Percentiles rank a stretch among this genome's conserved stretches.
Evolutionary conservation across 2,113 vertebrate genomes (phyloP).

Genomic region (human (Homo sapiens)): GRCh38 chr21:21914501-21915000

Average conservation of each 20-base stretch:
- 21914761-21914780: constrained; percentile 32
- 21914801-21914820: background rate
- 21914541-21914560: background rate
- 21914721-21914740: background rate
- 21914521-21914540: constrained; percentile 9
- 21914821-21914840: background rate
- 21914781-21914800: background rate
- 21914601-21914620: constrained; percentile 43
- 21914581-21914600: constrained; percentile 27
- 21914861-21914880: constrained; percentile 24
- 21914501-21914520: background rate
- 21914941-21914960: background rate
- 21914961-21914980: background rate
- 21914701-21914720: constrained; percentile 42
- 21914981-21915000: background rate
- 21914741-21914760: background rate
- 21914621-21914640: constrained; percentile 59
- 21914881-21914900: background rate
- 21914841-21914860: background rate
- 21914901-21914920: background rate
- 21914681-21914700: constrained; percentile 58
- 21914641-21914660: constrained; percentile 33
- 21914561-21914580: constrained; percentile 36
- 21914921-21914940: background rate
- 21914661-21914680: constrained; percentile 70